Evolutionary conservation across 2,888 invertebrate species (phyloP), one percentile per base, ranked within the genome.

Genomic region (Cantharis lateralis): DNA sequence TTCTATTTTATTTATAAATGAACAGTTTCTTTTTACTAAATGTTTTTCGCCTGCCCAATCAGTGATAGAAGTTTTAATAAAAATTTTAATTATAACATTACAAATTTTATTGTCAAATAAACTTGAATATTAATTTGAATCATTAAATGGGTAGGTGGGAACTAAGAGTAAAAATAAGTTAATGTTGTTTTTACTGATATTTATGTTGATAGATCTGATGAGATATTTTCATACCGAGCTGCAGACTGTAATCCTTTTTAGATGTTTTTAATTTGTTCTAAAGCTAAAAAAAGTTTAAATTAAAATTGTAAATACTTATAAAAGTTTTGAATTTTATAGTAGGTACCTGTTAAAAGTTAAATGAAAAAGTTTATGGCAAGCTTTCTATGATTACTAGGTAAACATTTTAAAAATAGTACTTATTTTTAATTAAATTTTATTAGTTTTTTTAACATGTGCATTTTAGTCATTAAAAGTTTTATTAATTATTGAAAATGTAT

Each of bases 221-320:
- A 48, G 48, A 48, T 48, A 48, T 48, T 48, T 48, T 48, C n/a
- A 48, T 13, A 48, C 13, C 13, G 7, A 48, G 48, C 48, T 48
- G n/a, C 48, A 48, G 48, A 48, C 48, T 48, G n/a, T 48, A 20
- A 61, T 66, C 62, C 73, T 71, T 77, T 28, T 77, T 77, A 71
- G 71, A 69, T 68, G 62, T 68, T 74, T 74, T 77, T 77, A 77
- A 77, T 77, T 77, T 63, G 69, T 71, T 77, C 69, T 71, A 62
- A 70, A 66, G 68, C 28, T 48, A 32, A 26, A 76, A 70, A 73
- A 73, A 71, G 72, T 69, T 70, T 64, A 72, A 76, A 73, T 66
- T 73, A 68, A 77, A 77, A 73, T 77, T 77, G 70, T 77, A 74
- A 77, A 74, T 77, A 13, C 64, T 66, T 66, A 69, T 72, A 28